Percentiles rank a stretch among this genome's conserved stretches.
Evolutionary conservation across 2,888 invertebrate species (phyloP).

Genomic region (Drosophila maculinotata): DNA sequence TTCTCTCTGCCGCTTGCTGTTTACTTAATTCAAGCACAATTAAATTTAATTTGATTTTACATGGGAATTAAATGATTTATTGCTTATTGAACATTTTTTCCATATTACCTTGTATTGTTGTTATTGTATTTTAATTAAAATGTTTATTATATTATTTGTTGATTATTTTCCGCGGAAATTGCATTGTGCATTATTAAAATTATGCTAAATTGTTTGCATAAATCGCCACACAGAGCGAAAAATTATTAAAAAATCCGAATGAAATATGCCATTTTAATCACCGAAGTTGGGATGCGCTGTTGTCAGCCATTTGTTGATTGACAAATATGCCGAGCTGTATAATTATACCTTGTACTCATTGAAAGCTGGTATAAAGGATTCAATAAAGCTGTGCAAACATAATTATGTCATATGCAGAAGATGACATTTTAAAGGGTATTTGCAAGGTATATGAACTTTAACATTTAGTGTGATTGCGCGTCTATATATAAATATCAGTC

Average conservation of each 20-base stretch:
- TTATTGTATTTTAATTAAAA: conserved; percentile 70
- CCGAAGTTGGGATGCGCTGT: not conserved
- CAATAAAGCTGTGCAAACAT: too few relatives aligned
- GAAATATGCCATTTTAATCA: not conserved
- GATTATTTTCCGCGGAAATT: conserved; percentile 41
- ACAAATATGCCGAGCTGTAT: too few relatives aligned
- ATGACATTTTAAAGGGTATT: too few relatives aligned
- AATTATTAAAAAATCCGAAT: not conserved
- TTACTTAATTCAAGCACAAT: conserved; percentile 52
- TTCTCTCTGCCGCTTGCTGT: conserved; percentile 6
- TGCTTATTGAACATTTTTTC: conserved; percentile 32
- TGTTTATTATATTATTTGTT: conserved; percentile 59
- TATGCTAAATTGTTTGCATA: conserved; percentile 25
- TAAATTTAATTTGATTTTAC: conserved; percentile 60
- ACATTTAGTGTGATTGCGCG: too few relatives aligned
- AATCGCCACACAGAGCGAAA: conserved; percentile 1
- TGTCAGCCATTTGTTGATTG: not conserved
- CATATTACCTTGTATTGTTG: conserved; percentile 15
- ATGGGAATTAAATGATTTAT: conserved; percentile 59
- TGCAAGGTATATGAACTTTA: too few relatives aligned
- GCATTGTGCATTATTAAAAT: conserved; percentile 40
- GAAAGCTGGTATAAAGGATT: too few relatives aligned
- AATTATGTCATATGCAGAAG: too few relatives aligned
- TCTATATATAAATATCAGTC: too few relatives aligned
- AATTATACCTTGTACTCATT: too few relatives aligned